Evolutionary conservation across 2,113 vertebrate species (phyloP).

Genomic region (Phylloscopus trochilus): DNA sequence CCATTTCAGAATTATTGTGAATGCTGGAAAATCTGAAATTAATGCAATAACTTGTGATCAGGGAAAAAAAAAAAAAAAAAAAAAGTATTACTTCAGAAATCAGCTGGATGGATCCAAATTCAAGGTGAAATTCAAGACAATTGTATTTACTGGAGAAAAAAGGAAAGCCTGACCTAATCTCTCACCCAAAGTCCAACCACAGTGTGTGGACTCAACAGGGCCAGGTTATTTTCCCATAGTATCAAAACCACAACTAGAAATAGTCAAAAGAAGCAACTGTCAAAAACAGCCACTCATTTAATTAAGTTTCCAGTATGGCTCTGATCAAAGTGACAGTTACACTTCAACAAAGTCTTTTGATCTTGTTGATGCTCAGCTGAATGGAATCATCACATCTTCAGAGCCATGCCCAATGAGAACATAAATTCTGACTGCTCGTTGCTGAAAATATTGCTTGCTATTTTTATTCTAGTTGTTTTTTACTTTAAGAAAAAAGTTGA

Average conservation of each 20-base stretch:
- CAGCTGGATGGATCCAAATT: background rate
- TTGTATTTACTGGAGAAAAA: background rate
- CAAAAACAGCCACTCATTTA: conserved; percentile 5
- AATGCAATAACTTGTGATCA: background rate
- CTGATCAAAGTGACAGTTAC: conserved; percentile 53
- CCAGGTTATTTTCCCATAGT: conserved; percentile 19
- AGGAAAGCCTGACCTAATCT: background rate
- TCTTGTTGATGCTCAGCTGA: conserved; percentile 55
- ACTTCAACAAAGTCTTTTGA: conserved; percentile 46
- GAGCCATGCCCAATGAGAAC: background rate
- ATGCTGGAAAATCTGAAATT: background rate
- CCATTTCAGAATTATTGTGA: background rate
- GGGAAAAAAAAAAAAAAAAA: background rate
- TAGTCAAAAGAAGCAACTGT: background rate
- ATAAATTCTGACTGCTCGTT: conserved; percentile 33
- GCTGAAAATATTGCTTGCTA: conserved; percentile 24
- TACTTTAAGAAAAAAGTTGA: background rate
- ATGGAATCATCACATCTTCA: conserved; percentile 52
- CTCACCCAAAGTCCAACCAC: background rate
- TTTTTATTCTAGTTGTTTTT: conserved; percentile 35
- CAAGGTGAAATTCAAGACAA: background rate
- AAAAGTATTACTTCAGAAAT: background rate
- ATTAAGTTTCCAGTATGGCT: conserved; percentile 16
- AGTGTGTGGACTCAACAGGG: background rate
- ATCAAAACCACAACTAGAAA: conserved; percentile 21